Evolutionary conservation across 2,888 invertebrate species (phyloP).

Genomic region (Eurytoma californica): DNA sequence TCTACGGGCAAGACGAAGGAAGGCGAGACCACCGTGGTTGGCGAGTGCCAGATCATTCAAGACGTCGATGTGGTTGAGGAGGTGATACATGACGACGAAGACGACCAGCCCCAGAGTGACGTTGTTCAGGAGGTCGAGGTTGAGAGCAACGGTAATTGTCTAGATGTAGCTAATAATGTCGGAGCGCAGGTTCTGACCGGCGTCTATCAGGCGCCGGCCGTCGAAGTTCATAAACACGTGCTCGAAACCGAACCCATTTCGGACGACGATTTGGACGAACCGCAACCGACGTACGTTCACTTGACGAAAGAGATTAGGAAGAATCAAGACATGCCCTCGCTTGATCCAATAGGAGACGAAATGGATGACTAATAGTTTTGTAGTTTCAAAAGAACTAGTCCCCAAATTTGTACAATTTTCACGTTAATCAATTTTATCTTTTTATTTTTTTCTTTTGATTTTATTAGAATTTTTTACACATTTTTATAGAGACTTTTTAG

Average conservation of each 20-base stretch:
- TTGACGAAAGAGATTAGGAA: conserved; percentile 64
- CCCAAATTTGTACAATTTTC: conserved; percentile 28
- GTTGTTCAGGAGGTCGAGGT: conserved; percentile 52
- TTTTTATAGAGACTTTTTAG: conserved; percentile 7
- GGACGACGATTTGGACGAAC: conserved; percentile 41
- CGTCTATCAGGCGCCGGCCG: conserved; percentile 62
- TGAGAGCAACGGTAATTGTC: conserved; percentile 57
- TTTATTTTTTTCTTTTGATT: conserved; percentile 22
- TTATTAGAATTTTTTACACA: conserved; percentile 16
- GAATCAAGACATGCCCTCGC: conserved; percentile 62
- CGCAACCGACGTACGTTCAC: conserved; percentile 62
- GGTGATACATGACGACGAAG: conserved; percentile 34
- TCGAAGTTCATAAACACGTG: conserved; percentile 58
- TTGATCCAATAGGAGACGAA: conserved; percentile 59
- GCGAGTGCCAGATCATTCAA: conserved; percentile 50
- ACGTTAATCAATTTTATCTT: conserved; percentile 32
- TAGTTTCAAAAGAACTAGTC: conserved; percentile 47
- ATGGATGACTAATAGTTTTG: conserved; percentile 44
- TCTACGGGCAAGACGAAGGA: conserved; percentile 35
- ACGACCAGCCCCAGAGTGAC: conserved; percentile 31
- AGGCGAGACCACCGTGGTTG: conserved; percentile 22
- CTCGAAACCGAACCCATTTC: conserved; percentile 51
- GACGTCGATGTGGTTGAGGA: conserved; percentile 53
- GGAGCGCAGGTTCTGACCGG: conserved; percentile 56
- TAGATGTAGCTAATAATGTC: conserved; percentile 52